Percentiles rank a stretch among this genome's conserved stretches.
phyloP scores from a whole-genome alignment of 2,113 vertebrate genomes.

The Myrmecophaga tridactyla region DNA sequence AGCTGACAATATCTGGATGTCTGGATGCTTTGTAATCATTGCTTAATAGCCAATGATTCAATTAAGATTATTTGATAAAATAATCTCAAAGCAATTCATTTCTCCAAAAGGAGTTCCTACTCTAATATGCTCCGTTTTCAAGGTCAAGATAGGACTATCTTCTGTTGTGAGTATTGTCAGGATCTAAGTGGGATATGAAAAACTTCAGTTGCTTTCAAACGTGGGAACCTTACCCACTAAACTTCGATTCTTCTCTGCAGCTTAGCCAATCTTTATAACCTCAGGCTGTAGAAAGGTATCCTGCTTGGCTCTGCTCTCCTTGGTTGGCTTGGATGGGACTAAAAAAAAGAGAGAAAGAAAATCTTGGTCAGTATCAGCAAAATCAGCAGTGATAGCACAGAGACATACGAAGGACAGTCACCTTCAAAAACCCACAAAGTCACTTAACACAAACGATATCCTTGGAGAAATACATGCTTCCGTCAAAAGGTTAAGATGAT shows the following conservation, averaged over 20 bases:
- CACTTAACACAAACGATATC: background rate
- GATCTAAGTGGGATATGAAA: too few relatives aligned
- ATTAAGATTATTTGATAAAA: background rate
- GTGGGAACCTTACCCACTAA: background rate
- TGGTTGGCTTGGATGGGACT: background rate
- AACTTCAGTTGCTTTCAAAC: background rate
- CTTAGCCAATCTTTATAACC: rapidly evolving
- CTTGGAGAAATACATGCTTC: background rate
- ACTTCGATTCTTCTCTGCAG: background rate
- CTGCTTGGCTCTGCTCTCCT: background rate
- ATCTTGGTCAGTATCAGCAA: background rate
- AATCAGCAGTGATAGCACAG: background rate
- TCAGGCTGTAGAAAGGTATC: too few relatives aligned
- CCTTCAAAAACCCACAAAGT: background rate
- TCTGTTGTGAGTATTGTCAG: background rate
- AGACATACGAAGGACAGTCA: background rate
- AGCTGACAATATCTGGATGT: background rate
- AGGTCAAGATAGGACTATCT: background rate
- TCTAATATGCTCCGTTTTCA: background rate
- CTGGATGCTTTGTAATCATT: background rate
- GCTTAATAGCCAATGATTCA: slow-evolving; percentile 42
- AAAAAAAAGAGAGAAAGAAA: too few relatives aligned
- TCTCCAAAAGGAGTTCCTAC: background rate
- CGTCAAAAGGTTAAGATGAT: background rate
- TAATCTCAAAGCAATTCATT: background rate